These are phyloP conservation scores for Ceratina australensis DNA, from an alignment of 1,140 invertebrate genomes.

Conservation along the genomic window DNA sequence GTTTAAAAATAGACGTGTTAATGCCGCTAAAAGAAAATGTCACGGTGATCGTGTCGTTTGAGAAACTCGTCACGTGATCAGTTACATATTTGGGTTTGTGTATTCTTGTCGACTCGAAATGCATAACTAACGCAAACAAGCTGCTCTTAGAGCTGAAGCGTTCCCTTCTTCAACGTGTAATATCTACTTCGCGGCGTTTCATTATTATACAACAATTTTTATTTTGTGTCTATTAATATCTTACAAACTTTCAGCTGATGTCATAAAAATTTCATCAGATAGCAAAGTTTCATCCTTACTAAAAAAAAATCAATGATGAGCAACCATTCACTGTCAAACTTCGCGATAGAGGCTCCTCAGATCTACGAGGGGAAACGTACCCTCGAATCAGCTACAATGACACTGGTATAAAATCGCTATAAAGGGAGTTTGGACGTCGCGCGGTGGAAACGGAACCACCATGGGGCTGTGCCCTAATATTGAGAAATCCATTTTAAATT, in stretches of 20 bases:
- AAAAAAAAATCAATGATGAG: background rate
- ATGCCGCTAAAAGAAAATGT: constrained; percentile 22
- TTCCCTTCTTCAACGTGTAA: background rate
- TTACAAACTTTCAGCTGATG: background rate
- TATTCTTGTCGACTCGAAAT: background rate
- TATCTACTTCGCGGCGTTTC: background rate
- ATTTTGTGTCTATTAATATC: background rate
- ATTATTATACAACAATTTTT: background rate
- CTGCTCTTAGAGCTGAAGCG: background rate
- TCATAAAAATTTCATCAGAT: background rate
- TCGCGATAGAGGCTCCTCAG: background rate
- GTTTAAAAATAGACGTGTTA: constrained; percentile 51
- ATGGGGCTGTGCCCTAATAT: constrained; percentile 9
- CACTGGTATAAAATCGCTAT: background rate
- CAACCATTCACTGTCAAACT: background rate
- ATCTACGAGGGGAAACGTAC: background rate
- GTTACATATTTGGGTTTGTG: background rate
- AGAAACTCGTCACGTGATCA: background rate
- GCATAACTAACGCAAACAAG: background rate
- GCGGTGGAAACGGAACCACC: background rate
- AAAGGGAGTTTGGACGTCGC: background rate
- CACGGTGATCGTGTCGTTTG: constrained; percentile 4
- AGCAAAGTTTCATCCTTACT: too few relatives aligned
- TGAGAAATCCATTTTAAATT: constrained; percentile 42
- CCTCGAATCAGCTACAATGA: background rate